Conservation (phyloP, 2,113 vertebrate species). For the Sigmodon hispidus region DNA sequence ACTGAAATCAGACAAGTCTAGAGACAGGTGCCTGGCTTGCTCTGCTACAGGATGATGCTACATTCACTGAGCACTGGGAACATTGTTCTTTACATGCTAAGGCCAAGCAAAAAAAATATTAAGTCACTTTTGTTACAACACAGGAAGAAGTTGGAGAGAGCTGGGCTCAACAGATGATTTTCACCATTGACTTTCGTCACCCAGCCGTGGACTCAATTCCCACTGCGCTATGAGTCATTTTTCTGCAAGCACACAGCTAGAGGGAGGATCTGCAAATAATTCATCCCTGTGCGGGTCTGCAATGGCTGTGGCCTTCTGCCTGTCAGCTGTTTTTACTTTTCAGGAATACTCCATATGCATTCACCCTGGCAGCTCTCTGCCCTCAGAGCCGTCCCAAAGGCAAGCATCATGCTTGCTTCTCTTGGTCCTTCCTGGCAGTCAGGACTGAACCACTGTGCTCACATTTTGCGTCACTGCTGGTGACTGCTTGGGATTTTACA, state of each 20-base stretch:
- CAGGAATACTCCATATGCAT: neutral
- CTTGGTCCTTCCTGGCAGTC: neutral
- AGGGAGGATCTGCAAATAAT: neutral
- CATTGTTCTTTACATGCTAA: neutral
- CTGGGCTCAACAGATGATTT: neutral
- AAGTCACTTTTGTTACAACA: slow-evolving; percentile 4
- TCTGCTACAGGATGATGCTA: neutral
- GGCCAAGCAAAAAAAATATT: neutral
- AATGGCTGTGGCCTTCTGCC: neutral
- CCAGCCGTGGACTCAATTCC: neutral
- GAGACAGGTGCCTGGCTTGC: neutral
- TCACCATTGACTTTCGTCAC: neutral
- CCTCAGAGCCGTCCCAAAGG: neutral
- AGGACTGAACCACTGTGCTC: neutral
- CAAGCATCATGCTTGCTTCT: neutral
- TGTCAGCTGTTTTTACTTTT: neutral
- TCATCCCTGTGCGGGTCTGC: neutral
- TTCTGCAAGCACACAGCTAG: neutral
- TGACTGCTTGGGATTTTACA: neutral
- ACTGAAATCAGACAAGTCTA: neutral
- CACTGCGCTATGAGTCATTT: accelerated
- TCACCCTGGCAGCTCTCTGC: neutral
- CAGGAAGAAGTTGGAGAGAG: neutral
- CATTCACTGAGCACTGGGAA: neutral
- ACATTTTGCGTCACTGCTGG: neutral